These are phyloP conservation scores for Marronus borbonicus DNA, from an alignment of 2,888 invertebrate species.

Conservation along the genomic window DNA sequence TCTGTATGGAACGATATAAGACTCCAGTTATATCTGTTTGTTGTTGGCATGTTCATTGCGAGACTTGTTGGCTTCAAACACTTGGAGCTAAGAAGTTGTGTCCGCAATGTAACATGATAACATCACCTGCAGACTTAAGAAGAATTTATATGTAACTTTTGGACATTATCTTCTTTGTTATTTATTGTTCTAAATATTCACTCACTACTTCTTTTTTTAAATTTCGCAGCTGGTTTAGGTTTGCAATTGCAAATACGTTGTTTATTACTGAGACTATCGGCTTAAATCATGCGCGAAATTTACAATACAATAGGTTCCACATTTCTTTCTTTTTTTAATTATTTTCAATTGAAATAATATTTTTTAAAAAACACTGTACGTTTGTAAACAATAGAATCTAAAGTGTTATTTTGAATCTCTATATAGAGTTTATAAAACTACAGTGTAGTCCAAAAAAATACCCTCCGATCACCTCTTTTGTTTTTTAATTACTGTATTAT, in stretches of 20 bases:
- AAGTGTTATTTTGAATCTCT: not conserved
- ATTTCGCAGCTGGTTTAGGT: too few species aligned
- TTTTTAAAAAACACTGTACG: not conserved
- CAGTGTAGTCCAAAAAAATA: conserved; percentile 2
- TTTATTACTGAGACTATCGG: too few species aligned
- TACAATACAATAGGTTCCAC: not conserved
- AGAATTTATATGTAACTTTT: conserved; percentile 86
- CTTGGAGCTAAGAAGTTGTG: conserved; percentile 91
- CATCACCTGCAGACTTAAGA: conserved; percentile 87
- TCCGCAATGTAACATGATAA: conserved; percentile 95
- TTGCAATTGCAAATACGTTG: too few species aligned
- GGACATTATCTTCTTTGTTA: not conserved
- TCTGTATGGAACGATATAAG: conserved; percentile 88
- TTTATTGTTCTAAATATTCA: not conserved
- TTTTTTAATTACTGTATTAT: not conserved
- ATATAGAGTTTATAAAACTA: not conserved
- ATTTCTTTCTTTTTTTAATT: not conserved
- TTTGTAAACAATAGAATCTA: not conserved
- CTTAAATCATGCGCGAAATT: too few species aligned
- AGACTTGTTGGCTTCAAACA: conserved; percentile 84
- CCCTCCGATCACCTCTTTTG: not conserved
- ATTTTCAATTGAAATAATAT: not conserved
- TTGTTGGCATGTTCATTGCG: conserved; percentile 98
- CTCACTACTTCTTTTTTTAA: too few species aligned
- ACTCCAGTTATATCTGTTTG: conserved; percentile 94